A percentile compares a stretch with the other conserved stretches of the same genome.
Evolutionary conservation across 2,797 vertebrate genomes (phyloP).

Genomic region (Chlorospingus flavigularis): DNA sequence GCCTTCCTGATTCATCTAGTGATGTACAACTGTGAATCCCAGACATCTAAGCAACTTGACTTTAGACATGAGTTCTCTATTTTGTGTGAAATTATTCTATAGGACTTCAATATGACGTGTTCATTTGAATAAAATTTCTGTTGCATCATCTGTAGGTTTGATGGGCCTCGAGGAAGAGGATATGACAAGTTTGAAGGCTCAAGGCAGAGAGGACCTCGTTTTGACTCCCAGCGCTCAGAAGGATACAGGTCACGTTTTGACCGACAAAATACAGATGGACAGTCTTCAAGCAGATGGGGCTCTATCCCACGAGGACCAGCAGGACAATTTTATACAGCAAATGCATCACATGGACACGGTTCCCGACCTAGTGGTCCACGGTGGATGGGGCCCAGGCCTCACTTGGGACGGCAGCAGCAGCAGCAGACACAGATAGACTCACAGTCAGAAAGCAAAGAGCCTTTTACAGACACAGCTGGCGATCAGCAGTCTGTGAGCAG

Average conservation of each 20-base stretch:
- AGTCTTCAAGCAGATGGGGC: conserved; percentile 72
- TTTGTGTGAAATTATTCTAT: not conserved
- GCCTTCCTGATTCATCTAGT: not conserved
- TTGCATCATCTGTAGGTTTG: conserved; percentile 81
- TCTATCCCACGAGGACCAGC: conserved; percentile 77
- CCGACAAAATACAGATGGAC: conserved; percentile 70
- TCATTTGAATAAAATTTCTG: conserved; percentile 45
- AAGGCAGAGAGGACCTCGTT: conserved; percentile 76
- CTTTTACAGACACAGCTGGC: conserved; percentile 67
- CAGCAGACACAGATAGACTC: conserved; percentile 68
- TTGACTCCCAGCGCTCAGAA: conserved; percentile 75
- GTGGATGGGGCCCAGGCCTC: conserved; percentile 73
- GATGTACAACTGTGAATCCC: not conserved
- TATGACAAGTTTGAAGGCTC: conserved; percentile 81
- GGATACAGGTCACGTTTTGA: conserved; percentile 76
- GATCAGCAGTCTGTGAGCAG: conserved; percentile 68
- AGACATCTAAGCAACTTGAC: not conserved
- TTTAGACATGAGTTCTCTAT: not conserved
- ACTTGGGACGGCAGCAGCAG: conserved; percentile 66
- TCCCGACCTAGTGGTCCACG: conserved; percentile 72
- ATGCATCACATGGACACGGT: conserved; percentile 60
- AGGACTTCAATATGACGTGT: not conserved
- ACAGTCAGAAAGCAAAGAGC: conserved; percentile 73
- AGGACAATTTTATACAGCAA: conserved; percentile 76
- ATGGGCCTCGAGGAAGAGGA: conserved; percentile 80